Percentiles rank a stretch among this genome's conserved stretches.
phyloP scores from a whole-genome alignment of 2,888 invertebrate genomes.

The Cantharis rufa region DNA sequence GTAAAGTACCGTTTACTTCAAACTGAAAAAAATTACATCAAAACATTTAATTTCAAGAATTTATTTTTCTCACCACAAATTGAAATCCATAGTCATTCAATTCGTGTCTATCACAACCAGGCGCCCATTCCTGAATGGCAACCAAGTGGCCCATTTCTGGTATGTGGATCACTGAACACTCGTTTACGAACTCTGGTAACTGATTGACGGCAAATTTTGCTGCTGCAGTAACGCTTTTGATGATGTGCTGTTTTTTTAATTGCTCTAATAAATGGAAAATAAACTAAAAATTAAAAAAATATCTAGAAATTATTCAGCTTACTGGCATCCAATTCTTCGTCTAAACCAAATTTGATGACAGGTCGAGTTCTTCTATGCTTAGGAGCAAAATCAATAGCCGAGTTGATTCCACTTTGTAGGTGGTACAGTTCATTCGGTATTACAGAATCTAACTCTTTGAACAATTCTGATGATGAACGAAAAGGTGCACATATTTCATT shows the following conservation, averaged over 20 bases:
- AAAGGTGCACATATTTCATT: slow-evolving; percentile 67
- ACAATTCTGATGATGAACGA: slow-evolving; percentile 57
- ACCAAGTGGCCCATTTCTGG: slow-evolving; percentile 81
- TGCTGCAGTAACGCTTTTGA: slow-evolving; percentile 72
- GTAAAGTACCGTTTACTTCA: slow-evolving; percentile 45
- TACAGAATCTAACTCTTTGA: slow-evolving; percentile 58
- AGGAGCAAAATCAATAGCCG: slow-evolving; percentile 72
- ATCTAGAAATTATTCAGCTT: slow-evolving; percentile 46
- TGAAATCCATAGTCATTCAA: slow-evolving; percentile 68
- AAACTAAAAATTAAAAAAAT: neutral
- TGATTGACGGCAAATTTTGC: slow-evolving; percentile 71
- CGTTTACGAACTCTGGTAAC: slow-evolving; percentile 68
- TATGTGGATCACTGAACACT: slow-evolving; percentile 71
- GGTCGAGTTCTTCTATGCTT: slow-evolving; percentile 68
- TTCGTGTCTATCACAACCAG: slow-evolving; percentile 60
- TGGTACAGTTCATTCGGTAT: slow-evolving; percentile 60
- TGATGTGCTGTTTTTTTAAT: slow-evolving; percentile 69
- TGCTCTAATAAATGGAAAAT: slow-evolving; percentile 61
- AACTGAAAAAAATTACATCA: slow-evolving; percentile 45
- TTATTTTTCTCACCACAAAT: slow-evolving; percentile 64
- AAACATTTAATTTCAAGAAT: neutral
- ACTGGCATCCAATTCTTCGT: slow-evolving; percentile 76
- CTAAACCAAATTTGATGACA: slow-evolving; percentile 75
- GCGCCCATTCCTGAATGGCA: slow-evolving; percentile 70
- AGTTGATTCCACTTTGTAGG: slow-evolving; percentile 71